Conservation (phyloP, 2,888 invertebrate genomes). For the Eristalis arbustorum region DNA sequence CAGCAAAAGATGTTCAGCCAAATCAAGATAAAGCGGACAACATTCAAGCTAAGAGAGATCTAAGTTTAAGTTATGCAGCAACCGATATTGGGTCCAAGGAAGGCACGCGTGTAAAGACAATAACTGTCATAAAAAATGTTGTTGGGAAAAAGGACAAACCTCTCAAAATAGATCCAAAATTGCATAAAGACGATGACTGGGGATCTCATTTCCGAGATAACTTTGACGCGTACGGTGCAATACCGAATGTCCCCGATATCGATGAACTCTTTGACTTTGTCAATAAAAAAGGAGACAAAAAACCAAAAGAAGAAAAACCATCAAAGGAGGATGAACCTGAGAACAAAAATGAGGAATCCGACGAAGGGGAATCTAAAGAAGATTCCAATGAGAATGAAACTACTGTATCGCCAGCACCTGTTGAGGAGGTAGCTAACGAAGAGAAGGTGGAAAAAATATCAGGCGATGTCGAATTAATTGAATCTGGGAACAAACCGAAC, state of each 20-base stretch:
- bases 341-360: not conserved
- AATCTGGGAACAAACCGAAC: conserved; percentile 71
- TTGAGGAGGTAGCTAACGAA: conserved; percentile 63
- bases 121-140: conserved; percentile 79
- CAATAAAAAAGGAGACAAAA: conserved; percentile 74
- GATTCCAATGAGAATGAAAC: conserved; percentile 13
- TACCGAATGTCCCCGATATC: conserved; percentile 79
- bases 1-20: conserved; percentile 2
- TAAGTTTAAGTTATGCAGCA: conserved; percentile 79
- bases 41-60: conserved; percentile 76
- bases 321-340: conserved; percentile 2
- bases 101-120: conserved; percentile 79
- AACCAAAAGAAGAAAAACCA: conserved; percentile 28
- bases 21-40: not conserved
- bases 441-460: conserved; percentile 76
- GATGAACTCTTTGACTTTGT: conserved; percentile 78
- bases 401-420: conserved; percentile 10
- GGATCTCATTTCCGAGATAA: conserved; percentile 78
- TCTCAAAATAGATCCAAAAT: conserved; percentile 76
- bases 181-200: conserved; percentile 77
- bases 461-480: conserved; percentile 78
- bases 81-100: conserved; percentile 79
- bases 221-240: conserved; percentile 76
- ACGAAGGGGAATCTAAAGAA: conserved; percentile 15
- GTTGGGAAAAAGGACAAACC: conserved; percentile 72